These are phyloP conservation scores for Chiroxiphia lanceolata DNA, from an alignment of 2,797 vertebrate species.

Conservation along the genomic window DNA sequence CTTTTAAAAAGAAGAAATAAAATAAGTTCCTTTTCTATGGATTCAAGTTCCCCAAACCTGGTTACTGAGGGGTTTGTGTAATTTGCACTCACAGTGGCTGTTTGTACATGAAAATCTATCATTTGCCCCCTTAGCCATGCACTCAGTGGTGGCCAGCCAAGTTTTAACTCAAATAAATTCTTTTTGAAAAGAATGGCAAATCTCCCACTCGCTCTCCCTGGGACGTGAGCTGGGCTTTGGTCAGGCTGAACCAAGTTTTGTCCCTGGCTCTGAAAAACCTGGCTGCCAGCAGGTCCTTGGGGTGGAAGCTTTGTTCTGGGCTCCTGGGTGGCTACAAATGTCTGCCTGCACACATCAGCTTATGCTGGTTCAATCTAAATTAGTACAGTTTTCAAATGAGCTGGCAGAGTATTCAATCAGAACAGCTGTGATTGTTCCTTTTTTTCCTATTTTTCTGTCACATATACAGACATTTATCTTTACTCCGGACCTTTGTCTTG, in stretches of 20 bases:
- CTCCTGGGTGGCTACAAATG: neutral
- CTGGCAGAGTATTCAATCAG: neutral
- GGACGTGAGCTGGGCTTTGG: neutral
- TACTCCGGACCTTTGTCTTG: neutral
- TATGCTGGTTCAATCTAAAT: neutral
- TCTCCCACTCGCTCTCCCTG: accelerated
- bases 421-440: neutral
- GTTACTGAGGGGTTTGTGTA: accelerated
- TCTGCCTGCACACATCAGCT: neutral
- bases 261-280: neutral
- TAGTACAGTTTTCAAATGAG: neutral
- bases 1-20: neutral
- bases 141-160: neutral
- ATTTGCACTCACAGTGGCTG: neutral
- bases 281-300: neutral
- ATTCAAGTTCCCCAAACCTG: neutral
- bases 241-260: neutral
- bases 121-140: neutral
- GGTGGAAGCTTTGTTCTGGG: neutral
- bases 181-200: neutral
- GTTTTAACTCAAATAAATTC: neutral
- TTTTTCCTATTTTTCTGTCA: neutral
- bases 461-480: neutral
- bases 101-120: neutral
- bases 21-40: neutral